Evolutionary conservation across 1,140 invertebrate species (phyloP).

Genomic region (Sinella curviseta): DNA sequence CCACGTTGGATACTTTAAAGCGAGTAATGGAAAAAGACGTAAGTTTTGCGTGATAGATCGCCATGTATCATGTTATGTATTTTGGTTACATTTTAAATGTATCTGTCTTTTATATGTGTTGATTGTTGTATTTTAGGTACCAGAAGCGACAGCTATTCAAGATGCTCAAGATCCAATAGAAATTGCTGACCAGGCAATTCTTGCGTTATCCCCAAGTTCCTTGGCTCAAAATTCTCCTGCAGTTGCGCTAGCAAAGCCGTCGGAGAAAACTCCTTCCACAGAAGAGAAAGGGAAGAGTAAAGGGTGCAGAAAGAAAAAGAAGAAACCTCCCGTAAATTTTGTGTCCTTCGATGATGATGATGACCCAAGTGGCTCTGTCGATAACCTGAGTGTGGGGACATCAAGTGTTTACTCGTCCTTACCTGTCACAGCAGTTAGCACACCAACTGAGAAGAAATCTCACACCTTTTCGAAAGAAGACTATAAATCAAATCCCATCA

Average conservation of each 20-base stretch:
- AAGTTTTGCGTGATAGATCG: not conserved
- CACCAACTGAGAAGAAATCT: constrained; percentile 53
- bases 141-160: constrained; percentile 10
- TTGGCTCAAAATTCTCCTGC: not conserved
- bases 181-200: constrained; percentile 12
- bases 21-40: constrained; percentile 21
- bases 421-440: constrained; percentile 65
- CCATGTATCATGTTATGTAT: not conserved
- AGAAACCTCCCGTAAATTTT: constrained; percentile 63
- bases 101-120: not conserved
- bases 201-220: not conserved
- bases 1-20: constrained; percentile 60
- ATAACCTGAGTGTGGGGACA: constrained; percentile 19
- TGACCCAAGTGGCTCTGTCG: constrained; percentile 48
- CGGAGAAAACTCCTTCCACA: not conserved
- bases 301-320: constrained; percentile 56
- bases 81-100: not conserved
- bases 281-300: not conserved
- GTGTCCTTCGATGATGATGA: constrained; percentile 67
- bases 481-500: too few species aligned
- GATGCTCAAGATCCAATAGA: not conserved
- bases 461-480: not conserved
- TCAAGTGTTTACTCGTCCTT: constrained; percentile 51
- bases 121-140: not conserved
- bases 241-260: not conserved